Evolutionary conservation across 2,113 vertebrate species (phyloP).

Genomic region (Tragelaphus imberbis): DNA sequence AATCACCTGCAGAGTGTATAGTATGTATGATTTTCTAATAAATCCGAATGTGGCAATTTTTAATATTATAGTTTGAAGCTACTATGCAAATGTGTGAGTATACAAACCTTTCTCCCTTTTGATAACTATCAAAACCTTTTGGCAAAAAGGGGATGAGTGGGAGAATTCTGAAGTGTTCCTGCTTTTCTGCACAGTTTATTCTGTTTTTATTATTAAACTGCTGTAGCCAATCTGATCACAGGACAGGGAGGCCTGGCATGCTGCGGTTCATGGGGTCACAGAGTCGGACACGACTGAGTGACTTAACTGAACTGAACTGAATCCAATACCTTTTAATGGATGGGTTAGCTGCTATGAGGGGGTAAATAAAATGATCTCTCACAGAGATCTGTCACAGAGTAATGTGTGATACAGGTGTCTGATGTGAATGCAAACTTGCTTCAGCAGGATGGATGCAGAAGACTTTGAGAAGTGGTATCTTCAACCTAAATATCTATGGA

Average conservation of each 20-base stretch:
- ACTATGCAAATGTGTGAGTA: not conserved
- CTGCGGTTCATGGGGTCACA: too few relatives aligned
- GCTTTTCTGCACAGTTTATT: not conserved
- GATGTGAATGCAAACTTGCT: not conserved
- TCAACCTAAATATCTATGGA: not conserved
- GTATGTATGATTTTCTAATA: not conserved
- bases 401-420: too few relatives aligned
- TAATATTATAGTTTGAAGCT: not conserved
- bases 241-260: too few relatives aligned
- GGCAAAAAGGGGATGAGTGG: not conserved
- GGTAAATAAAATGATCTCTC: too few relatives aligned
- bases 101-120: not conserved
- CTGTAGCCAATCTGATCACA: too few relatives aligned
- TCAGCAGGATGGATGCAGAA: not conserved
- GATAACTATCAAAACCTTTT: not conserved
- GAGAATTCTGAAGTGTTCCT: not conserved
- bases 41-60: not conserved
- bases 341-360: not conserved
- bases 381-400: not conserved
- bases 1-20: not conserved
- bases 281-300: too few relatives aligned
- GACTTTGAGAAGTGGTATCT: not conserved
- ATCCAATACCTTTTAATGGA: not conserved
- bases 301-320: too few relatives aligned
- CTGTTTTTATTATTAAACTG: not conserved